Percentiles rank a stretch among this genome's conserved stretches.
phyloP scores from a whole-genome alignment of 2,888 invertebrate genomes.

The Nephrotoma appendiculata region DNA sequence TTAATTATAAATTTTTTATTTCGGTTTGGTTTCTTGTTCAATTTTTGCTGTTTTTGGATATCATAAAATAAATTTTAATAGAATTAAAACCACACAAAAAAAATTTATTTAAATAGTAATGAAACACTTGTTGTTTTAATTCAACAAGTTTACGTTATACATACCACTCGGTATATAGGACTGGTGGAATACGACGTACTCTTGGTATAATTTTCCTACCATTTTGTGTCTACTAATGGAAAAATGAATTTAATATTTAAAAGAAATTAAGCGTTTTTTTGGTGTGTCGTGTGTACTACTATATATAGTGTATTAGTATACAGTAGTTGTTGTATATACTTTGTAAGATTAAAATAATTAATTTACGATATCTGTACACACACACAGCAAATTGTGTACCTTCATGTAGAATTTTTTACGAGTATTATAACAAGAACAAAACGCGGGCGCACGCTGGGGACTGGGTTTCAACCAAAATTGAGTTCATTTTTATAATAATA shows the following conservation, averaged over 20 bases:
- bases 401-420: neutral
- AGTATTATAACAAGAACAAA: neutral
- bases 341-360: neutral
- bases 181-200: neutral
- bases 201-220: neutral
- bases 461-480: neutral
- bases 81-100: neutral
- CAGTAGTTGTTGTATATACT: neutral
- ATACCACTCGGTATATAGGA: neutral
- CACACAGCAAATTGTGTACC: neutral
- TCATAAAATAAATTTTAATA: neutral
- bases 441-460: neutral
- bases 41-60: neutral
- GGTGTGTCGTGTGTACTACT: neutral
- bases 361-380: neutral
- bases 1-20: neutral
- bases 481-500: neutral
- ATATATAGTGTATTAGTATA: neutral
- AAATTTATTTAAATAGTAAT: neutral
- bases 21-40: neutral
- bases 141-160: neutral
- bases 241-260: neutral
- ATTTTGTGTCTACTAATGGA: neutral
- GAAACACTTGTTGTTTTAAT: neutral
- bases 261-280: neutral